Evolutionary conservation across 2,797 vertebrate genomes (phyloP).

Genomic region (Anolis apletophallus): DNA sequence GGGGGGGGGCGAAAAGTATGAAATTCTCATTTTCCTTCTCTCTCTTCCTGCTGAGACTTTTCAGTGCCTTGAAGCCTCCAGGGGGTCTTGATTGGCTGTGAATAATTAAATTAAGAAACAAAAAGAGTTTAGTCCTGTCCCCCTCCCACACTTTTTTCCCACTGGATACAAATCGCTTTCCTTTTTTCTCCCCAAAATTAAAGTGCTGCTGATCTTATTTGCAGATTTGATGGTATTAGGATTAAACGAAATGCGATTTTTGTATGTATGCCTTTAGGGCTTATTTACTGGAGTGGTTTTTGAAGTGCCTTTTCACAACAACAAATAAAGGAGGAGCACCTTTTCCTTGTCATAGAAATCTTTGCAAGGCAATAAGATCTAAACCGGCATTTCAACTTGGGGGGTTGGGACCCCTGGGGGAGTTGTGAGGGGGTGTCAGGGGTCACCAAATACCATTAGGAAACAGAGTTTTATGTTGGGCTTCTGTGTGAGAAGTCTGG

Average conservation of each 20-base stretch:
- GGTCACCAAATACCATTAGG: too few relatives aligned
- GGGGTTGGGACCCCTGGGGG: too few relatives aligned
- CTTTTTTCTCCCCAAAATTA: neutral
- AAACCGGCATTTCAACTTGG: neutral
- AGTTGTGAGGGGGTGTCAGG: too few relatives aligned
- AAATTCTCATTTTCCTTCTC: neutral
- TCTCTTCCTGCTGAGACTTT: neutral
- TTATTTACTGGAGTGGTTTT: neutral
- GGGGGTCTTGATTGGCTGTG: neutral
- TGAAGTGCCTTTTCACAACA: neutral
- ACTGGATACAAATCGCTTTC: neutral
- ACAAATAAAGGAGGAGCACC: neutral
- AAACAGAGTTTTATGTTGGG: too few relatives aligned
- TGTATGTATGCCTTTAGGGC: neutral
- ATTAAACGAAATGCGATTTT: neutral
- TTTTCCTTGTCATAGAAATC: neutral
- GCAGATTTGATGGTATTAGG: neutral
- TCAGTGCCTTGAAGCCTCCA: neutral
- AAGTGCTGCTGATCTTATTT: neutral
- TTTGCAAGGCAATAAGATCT: neutral
- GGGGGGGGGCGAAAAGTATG: neutral
- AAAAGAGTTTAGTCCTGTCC: neutral
- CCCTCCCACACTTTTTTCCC: neutral
- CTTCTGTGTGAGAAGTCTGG: too few relatives aligned
- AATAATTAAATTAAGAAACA: conserved; percentile 10